Evolutionary conservation across 53 echinoderm and acorn worm genomes (phyloP).

Genomic region (Holothuria leucospilota): DNA sequence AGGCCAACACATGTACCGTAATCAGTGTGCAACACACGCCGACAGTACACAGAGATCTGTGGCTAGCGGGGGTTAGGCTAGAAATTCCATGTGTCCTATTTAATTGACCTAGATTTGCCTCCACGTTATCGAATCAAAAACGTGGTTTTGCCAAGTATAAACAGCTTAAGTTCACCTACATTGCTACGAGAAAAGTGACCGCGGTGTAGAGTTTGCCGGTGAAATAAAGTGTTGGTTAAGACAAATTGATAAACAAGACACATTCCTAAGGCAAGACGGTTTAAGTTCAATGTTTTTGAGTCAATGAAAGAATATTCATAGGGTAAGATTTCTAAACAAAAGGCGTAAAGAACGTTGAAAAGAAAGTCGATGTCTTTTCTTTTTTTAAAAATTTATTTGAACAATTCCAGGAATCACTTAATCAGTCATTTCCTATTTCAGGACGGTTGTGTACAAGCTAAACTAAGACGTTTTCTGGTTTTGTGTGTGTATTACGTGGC

Average conservation of each 20-base stretch:
- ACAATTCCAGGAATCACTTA: too few relatives aligned
- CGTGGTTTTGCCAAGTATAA: slow-evolving; percentile 14
- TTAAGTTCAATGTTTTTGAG: too few relatives aligned
- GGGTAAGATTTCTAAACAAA: too few relatives aligned
- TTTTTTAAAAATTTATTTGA: too few relatives aligned
- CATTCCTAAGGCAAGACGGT: neutral
- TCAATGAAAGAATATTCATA: too few relatives aligned
- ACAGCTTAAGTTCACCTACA: slow-evolving; percentile 36
- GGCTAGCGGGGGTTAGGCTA: slow-evolving; percentile 23
- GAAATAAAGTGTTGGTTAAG: slow-evolving; percentile 14
- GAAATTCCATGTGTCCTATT: slow-evolving; percentile 37
- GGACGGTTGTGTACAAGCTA: too few relatives aligned
- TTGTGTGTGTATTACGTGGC: too few relatives aligned
- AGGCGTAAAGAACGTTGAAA: too few relatives aligned
- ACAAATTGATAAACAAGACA: slow-evolving; percentile 25
- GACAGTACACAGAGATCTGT: slow-evolving; percentile 8
- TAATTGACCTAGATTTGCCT: slow-evolving; percentile 35
- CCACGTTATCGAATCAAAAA: slow-evolving; percentile 31
- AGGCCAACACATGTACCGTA: too few relatives aligned
- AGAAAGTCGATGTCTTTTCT: too few relatives aligned
- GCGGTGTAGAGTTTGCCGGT: slow-evolving; percentile 18
- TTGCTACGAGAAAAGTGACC: slow-evolving; percentile 8
- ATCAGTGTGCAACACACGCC: slow-evolving; percentile 1
- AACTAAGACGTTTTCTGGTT: too few relatives aligned
- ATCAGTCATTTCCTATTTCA: too few relatives aligned